Conservation (phyloP, 2,113 vertebrate genomes). For the Paraplagusia blochii region DNA sequence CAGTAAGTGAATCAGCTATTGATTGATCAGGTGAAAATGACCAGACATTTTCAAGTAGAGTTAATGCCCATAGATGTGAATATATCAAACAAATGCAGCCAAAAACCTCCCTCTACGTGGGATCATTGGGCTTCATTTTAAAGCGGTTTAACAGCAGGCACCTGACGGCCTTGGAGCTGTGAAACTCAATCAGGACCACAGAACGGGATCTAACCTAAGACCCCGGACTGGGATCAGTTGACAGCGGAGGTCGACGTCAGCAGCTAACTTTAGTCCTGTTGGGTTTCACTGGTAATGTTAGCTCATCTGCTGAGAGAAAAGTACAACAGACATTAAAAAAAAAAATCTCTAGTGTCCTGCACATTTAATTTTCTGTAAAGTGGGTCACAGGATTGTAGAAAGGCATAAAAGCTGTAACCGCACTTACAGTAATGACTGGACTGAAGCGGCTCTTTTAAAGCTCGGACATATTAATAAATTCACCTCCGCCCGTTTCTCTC, state of each 20-base stretch:
- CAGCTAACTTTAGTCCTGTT: constrained; percentile 56
- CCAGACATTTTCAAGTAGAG: too few relatives aligned
- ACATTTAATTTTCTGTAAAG: constrained; percentile 12
- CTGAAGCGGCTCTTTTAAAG: constrained; percentile 19
- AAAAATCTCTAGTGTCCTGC: constrained; percentile 7
- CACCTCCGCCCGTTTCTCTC: constrained; percentile 2
- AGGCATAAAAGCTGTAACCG: constrained; percentile 11
- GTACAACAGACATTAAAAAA: constrained; percentile 7
- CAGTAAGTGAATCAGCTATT: not conserved
- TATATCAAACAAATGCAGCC: constrained; percentile 11
- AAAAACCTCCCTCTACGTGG: not conserved
- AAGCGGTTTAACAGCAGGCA: constrained; percentile 25
- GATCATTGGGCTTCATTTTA: constrained; percentile 22
- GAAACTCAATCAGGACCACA: constrained; percentile 58
- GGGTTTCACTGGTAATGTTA: constrained; percentile 29
- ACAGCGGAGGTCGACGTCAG: constrained; percentile 70
- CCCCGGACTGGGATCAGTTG: constrained; percentile 59
- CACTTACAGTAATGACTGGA: constrained; percentile 21
- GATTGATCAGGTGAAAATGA: too few relatives aligned
- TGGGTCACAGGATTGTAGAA: constrained; percentile 24
- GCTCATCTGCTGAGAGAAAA: constrained; percentile 21
- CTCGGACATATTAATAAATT: constrained; percentile 19
- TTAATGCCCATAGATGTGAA: not conserved
- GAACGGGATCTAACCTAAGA: constrained; percentile 57
- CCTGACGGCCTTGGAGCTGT: constrained; percentile 17